Evolutionary conservation across 2,888 invertebrate species (phyloP).

Genomic region (Noctua pronuba): DNA sequence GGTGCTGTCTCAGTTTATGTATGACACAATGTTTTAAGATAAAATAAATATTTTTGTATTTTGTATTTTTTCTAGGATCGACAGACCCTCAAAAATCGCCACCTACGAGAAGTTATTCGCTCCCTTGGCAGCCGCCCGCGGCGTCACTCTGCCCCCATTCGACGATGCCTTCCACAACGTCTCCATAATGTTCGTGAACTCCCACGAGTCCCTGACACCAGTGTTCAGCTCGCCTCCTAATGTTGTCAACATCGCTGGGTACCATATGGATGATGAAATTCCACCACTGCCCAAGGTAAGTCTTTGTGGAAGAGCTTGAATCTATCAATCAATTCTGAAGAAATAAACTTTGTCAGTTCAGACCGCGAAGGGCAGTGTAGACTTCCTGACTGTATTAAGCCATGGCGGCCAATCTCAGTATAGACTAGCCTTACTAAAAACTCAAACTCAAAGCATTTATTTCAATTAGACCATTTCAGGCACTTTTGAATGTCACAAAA

Average conservation of each 20-base stretch:
- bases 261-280: constrained; percentile 74
- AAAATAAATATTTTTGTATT: too few species aligned
- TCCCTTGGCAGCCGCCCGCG: constrained; percentile 71
- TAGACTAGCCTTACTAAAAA: too few species aligned
- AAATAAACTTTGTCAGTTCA: not conserved
- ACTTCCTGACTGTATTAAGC: not conserved
- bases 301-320: constrained; percentile 18
- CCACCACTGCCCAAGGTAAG: constrained; percentile 77
- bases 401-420: not conserved
- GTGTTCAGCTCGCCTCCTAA: constrained; percentile 75
- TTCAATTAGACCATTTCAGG: too few species aligned
- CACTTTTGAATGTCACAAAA: too few species aligned
- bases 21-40: too few species aligned
- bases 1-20: too few species aligned
- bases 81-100: constrained; percentile 30
- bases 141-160: constrained; percentile 71
- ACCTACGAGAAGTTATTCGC: constrained; percentile 69
- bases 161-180: constrained; percentile 70
- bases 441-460: too few species aligned
- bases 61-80: constrained; percentile 64
- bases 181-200: constrained; percentile 76
- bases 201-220: constrained; percentile 74
- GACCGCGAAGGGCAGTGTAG: not conserved
- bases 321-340: not conserved
- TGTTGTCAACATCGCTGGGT: constrained; percentile 78